Evolutionary conservation across 2,113 vertebrate genomes (phyloP).

Genomic region (Mormyrus lacerda): DNA sequence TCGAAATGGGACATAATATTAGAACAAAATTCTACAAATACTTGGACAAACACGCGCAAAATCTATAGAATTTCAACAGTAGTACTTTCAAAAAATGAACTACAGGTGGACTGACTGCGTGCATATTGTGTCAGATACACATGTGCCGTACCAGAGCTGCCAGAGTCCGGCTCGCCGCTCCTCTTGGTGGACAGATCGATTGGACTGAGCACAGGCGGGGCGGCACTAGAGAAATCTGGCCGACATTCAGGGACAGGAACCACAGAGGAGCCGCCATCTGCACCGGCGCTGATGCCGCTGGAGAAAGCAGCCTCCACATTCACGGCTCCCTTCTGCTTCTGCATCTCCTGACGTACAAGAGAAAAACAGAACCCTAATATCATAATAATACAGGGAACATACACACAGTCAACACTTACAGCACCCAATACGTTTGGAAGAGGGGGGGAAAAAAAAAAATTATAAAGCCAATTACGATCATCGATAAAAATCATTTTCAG

Average conservation of each 20-base stretch:
- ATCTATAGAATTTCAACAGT: not conserved
- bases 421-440: not conserved
- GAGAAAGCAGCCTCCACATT: not conserved
- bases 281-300: not conserved
- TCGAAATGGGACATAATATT: not conserved
- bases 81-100: not conserved
- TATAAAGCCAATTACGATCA: not conserved
- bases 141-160: not conserved
- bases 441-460: not conserved
- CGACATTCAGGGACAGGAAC: not conserved
- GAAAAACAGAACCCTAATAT: not conserved
- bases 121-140: too few species aligned
- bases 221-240: slow-evolving; percentile 13
- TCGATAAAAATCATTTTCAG: not conserved
- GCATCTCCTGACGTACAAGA: not conserved
- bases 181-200: slow-evolving; percentile 83
- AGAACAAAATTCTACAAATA: not conserved
- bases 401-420: not conserved
- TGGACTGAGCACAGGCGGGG: slow-evolving; percentile 46
- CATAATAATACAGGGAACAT: not conserved
- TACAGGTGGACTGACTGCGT: not conserved
- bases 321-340: not conserved
- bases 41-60: not conserved
- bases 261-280: not conserved
- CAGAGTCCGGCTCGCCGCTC: slow-evolving; percentile 47